Conservation (phyloP, 2,797 vertebrate genomes). For the Trichosurus vulpecula region DNA sequence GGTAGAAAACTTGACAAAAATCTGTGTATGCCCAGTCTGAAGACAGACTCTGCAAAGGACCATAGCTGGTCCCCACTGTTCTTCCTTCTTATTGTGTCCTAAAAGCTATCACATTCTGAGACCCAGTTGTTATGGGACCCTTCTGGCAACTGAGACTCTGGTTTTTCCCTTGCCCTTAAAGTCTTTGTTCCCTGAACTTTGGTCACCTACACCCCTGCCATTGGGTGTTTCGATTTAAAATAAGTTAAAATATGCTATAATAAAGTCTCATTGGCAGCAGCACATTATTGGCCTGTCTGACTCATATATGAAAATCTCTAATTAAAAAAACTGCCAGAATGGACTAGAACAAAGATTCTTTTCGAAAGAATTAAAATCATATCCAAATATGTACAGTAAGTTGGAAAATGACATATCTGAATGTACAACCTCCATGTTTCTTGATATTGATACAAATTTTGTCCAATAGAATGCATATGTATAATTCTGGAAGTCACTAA, state of each 20-base stretch:
- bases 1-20: neutral
- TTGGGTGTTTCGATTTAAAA: neutral
- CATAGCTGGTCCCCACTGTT: neutral
- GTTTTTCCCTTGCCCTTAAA: neutral
- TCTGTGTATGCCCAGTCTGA: neutral
- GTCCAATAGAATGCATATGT: neutral
- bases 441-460: conserved; percentile 15
- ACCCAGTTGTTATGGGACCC: neutral
- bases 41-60: neutral
- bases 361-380: conserved; percentile 5
- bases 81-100: neutral
- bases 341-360: neutral
- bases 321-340: neutral
- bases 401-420: conserved; percentile 30
- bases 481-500: conserved; percentile 35
- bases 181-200: neutral
- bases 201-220: neutral
- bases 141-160: neutral
- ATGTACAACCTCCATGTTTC: neutral
- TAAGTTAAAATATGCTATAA: neutral
- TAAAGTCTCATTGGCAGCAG: neutral
- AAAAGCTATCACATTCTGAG: neutral
- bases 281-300: neutral
- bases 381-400: neutral
- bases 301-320: neutral